These are phyloP conservation scores for Drosophila mimetica DNA, from an alignment of 2,888 invertebrate genomes.

Conservation along the genomic window DNA sequence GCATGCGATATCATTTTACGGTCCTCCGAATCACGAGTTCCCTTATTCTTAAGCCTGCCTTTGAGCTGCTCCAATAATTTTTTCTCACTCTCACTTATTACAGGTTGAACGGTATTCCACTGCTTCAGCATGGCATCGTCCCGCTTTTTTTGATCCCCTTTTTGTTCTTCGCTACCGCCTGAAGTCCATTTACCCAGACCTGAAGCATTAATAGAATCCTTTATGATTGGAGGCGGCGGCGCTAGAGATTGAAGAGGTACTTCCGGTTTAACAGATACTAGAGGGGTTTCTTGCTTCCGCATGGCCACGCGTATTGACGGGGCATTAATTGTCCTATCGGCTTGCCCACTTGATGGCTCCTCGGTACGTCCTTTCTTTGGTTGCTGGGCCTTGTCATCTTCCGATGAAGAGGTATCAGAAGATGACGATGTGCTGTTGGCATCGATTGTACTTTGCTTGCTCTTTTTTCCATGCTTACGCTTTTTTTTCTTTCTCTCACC, in stretches of 20 bases:
- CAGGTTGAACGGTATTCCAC: conserved; percentile 86
- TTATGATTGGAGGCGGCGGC: conserved; percentile 63
- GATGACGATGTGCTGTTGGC: conserved; percentile 66
- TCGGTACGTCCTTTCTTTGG: conserved; percentile 55
- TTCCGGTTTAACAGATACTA: conserved; percentile 21
- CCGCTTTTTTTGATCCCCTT: conserved; percentile 76
- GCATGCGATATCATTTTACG: conserved; percentile 54
- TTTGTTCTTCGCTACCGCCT: conserved; percentile 63
- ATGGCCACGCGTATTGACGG: conserved; percentile 88
- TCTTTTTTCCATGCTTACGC: conserved; percentile 85
- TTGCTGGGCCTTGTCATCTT: conserved; percentile 61
- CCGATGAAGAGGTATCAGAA: conserved; percentile 72
- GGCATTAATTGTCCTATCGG: conserved; percentile 68
- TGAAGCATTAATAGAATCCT: conserved; percentile 39
- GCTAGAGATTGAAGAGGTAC: conserved; percentile 81
- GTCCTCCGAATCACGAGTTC: conserved; percentile 69
- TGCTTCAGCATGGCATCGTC: conserved; percentile 86
- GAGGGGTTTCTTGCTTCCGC: conserved; percentile 78
- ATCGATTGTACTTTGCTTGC: conserved; percentile 71
- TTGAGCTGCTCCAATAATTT: conserved; percentile 86
- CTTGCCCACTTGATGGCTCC: conserved; percentile 20
- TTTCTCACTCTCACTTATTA: conserved; percentile 86
- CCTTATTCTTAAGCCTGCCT: conserved; percentile 82
- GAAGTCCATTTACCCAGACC: conserved; percentile 83
- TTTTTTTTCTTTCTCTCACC: conserved; percentile 85